A percentile compares a stretch with the other conserved stretches of the same genome.
These are phyloP conservation scores for Griposia aprilina DNA, from an alignment of 2,888 invertebrate species.

Conservation along the genomic window DNA sequence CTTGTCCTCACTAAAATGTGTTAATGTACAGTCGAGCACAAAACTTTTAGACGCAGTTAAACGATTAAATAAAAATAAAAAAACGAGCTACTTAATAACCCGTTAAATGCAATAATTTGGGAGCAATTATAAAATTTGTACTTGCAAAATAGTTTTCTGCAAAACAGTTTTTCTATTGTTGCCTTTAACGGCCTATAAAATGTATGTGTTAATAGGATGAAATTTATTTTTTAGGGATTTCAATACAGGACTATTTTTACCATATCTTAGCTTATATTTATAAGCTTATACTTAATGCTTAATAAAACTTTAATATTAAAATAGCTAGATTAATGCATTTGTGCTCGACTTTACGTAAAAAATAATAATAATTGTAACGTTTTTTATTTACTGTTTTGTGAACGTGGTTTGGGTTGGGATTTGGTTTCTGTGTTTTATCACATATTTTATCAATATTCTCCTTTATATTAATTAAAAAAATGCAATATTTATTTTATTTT, in stretches of 20 bases:
- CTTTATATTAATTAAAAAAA: constrained; percentile 28
- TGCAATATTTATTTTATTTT: not conserved
- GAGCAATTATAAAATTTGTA: too few species aligned
- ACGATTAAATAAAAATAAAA: not conserved
- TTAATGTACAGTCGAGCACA: constrained; percentile 75
- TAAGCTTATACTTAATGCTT: constrained; percentile 2
- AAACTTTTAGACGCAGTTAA: constrained; percentile 42
- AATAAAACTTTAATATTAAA: not conserved
- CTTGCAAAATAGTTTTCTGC: too few species aligned
- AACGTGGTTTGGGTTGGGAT: constrained; percentile 87
- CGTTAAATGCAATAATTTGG: too few species aligned
- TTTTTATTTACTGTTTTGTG: constrained; percentile 78
- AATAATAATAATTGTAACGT: constrained; percentile 71
- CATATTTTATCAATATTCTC: constrained; percentile 54
- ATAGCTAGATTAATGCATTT: constrained; percentile 59
- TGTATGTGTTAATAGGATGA: too few species aligned
- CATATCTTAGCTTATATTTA: not conserved
- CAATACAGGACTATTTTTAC: not conserved
- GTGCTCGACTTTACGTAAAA: constrained; percentile 74
- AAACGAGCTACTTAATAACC: too few species aligned
- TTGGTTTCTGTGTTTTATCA: constrained; percentile 82
- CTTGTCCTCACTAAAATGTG: constrained; percentile 79
- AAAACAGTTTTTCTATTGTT: too few species aligned
- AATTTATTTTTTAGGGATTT: too few species aligned
- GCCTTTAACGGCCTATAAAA: too few species aligned